Evolutionary conservation across 1,140 invertebrate genomes (phyloP).

Genomic region (Megathymus violae): DNA sequence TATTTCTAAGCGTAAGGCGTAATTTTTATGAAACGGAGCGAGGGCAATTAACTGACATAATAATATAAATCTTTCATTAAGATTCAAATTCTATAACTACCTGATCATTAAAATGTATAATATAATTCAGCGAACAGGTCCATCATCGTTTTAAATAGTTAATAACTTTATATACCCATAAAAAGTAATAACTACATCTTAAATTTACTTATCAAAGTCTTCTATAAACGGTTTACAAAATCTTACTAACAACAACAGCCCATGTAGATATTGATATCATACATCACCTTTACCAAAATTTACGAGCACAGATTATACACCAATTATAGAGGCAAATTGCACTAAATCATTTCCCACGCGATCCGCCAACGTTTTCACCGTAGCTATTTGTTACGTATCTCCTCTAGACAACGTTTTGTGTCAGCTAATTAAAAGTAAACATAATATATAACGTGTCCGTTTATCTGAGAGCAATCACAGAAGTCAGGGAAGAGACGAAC

Average conservation of each 20-base stretch:
- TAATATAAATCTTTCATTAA: too few species aligned
- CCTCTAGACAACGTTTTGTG: constrained; percentile 51
- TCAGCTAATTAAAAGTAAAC: constrained; percentile 78
- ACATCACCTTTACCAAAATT: constrained; percentile 26
- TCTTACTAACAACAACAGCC: neutral
- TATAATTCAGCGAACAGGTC: too few species aligned
- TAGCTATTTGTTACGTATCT: constrained; percentile 50
- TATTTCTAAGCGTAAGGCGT: too few species aligned
- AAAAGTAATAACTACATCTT: too few species aligned
- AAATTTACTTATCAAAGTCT: neutral
- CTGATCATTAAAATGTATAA: too few species aligned
- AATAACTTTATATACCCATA: too few species aligned
- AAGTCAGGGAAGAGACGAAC: constrained; percentile 64
- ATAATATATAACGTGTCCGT: constrained; percentile 57
- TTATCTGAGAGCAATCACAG: constrained; percentile 64
- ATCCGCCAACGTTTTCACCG: constrained; percentile 35
- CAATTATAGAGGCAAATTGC: constrained; percentile 34
- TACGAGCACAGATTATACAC: constrained; percentile 27
- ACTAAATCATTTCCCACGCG: constrained; percentile 72
- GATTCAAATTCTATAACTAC: too few species aligned
- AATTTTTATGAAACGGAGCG: too few species aligned
- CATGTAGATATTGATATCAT: constrained; percentile 6
- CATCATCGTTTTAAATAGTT: too few species aligned
- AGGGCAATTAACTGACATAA: too few species aligned
- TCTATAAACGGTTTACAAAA: neutral